phyloP scores from a whole-genome alignment of 2,888 invertebrate species.

The Agrotis puta region DNA sequence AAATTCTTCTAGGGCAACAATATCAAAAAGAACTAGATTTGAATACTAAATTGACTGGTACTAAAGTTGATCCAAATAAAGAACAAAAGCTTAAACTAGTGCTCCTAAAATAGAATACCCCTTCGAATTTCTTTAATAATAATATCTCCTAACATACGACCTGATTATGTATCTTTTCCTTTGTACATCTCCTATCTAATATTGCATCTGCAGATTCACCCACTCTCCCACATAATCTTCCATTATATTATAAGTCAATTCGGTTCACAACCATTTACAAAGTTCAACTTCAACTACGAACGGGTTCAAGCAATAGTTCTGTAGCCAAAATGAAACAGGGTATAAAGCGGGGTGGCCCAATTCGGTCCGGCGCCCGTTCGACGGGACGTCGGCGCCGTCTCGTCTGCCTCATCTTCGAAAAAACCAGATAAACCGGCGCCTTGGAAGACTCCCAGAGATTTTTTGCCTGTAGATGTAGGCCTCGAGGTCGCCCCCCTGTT shows the following conservation, averaged over 20 bases:
- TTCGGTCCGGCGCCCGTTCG: slow-evolving; percentile 77
- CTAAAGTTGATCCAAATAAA: slow-evolving; percentile 14
- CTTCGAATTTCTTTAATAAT: not conserved
- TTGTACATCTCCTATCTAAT: slow-evolving; percentile 8
- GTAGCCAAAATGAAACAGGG: slow-evolving; percentile 54
- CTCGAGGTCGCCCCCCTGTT: slow-evolving; percentile 85
- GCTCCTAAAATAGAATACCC: not conserved
- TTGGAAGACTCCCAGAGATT: slow-evolving; percentile 89
- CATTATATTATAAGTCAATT: slow-evolving; percentile 21
- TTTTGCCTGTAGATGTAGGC: slow-evolving; percentile 87
- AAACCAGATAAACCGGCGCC: slow-evolving; percentile 78
- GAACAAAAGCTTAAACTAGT: not conserved
- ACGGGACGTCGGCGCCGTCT: slow-evolving; percentile 86
- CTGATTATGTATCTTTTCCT: not conserved
- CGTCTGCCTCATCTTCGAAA: slow-evolving; percentile 82
- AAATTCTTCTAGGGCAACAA: not conserved
- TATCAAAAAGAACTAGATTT: not conserved
- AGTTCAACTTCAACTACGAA: slow-evolving; percentile 48
- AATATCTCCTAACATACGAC: not conserved
- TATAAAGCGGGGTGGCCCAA: slow-evolving; percentile 63
- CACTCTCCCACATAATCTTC: slow-evolving; percentile 15
- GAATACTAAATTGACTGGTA: not conserved
- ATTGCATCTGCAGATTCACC: slow-evolving; percentile 32
- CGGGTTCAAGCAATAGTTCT: slow-evolving; percentile 47
- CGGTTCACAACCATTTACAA: slow-evolving; percentile 55